phyloP scores from a whole-genome alignment of 1,140 invertebrate genomes.

The Bradynema listronoti region DNA sequence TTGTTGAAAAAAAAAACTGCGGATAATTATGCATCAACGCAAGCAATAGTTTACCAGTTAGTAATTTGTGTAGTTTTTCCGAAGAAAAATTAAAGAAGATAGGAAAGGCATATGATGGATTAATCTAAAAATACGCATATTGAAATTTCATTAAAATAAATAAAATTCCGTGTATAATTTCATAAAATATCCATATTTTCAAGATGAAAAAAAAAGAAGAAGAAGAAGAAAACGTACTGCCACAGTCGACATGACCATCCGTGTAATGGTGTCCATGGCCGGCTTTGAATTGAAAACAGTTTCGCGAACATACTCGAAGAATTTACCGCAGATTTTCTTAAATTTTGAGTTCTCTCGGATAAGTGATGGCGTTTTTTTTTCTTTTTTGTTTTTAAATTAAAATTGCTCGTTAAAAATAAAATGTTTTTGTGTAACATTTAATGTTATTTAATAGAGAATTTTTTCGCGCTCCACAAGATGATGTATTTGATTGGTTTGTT shows the following conservation, averaged over 20 bases:
- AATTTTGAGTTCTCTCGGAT: no score
- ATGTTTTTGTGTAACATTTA: no score
- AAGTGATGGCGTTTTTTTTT: no score
- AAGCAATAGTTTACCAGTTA: conserved; percentile 52
- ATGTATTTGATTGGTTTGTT: no score
- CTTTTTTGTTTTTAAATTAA: no score
- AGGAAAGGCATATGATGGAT: conserved; percentile 64
- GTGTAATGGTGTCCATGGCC: conserved; percentile 70
- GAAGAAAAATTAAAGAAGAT: conserved; percentile 41
- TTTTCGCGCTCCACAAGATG: no score
- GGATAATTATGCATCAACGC: not conserved
- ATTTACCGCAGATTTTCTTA: conserved; percentile 13
- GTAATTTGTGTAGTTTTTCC: conserved; percentile 59
- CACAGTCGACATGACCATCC: conserved; percentile 68
- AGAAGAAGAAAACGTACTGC: conserved; percentile 35
- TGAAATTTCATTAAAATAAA: not conserved
- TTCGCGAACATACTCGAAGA: conserved; percentile 12
- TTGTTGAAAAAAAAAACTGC: no score
- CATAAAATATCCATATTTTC: not conserved
- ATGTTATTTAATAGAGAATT: no score
- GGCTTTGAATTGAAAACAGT: conserved; percentile 62
- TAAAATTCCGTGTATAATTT: not conserved
- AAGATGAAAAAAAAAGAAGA: not conserved
- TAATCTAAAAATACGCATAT: conserved; percentile 61
- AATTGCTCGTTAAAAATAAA: no score